Evolutionary conservation across 2,888 invertebrate species (phyloP).

Genomic region (Cheilosia pagana): DNA sequence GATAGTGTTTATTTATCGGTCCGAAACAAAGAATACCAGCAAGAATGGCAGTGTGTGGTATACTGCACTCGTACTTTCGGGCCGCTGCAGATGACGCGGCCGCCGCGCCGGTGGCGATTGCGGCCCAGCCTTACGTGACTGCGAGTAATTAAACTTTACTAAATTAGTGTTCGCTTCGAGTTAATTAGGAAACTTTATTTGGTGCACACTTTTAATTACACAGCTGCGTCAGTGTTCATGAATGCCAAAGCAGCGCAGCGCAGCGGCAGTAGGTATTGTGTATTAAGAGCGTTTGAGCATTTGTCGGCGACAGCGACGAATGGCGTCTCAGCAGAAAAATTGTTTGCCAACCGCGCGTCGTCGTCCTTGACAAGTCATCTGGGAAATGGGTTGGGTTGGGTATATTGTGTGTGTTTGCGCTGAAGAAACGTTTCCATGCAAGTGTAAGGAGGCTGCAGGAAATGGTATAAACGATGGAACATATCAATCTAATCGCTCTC

Average conservation of each 20-base stretch:
- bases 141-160: conserved; percentile 57
- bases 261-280: neutral
- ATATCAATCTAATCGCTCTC: conserved; percentile 55
- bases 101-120: conserved; percentile 37
- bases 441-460: conserved; percentile 4
- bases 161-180: conserved; percentile 53
- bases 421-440: conserved; percentile 19
- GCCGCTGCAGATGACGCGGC: conserved; percentile 34
- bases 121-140: conserved; percentile 58
- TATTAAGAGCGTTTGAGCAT: conserved; percentile 1
- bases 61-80: conserved; percentile 4
- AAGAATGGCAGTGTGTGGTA: neutral
- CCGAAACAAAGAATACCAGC: conserved; percentile 19
- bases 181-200: conserved; percentile 68
- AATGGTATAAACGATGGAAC: conserved; percentile 35
- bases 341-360: neutral
- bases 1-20: conserved; percentile 49
- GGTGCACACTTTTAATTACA: conserved; percentile 60
- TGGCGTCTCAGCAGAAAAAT: conserved; percentile 17
- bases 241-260: conserved; percentile 17
- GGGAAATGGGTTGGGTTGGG: conserved; percentile 8
- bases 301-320: conserved; percentile 27
- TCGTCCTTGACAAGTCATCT: conserved; percentile 30
- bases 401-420: conserved; percentile 1
- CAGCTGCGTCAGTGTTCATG: conserved; percentile 45